Evolutionary conservation across 2,888 invertebrate genomes (phyloP).

Genomic region (Nemotelus pantherinus): DNA sequence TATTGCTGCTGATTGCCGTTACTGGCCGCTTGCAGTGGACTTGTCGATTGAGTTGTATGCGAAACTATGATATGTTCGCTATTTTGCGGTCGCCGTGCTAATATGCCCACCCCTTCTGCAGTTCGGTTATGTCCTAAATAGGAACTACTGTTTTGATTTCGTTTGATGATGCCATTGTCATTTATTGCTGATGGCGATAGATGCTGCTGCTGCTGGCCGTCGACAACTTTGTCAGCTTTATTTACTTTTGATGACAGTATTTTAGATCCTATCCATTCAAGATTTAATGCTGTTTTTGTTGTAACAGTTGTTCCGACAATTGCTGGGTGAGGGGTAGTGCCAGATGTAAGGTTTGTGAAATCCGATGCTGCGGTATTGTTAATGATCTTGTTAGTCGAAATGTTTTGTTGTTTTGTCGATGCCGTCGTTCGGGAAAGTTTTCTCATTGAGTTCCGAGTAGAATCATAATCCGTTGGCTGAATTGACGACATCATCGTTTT

Average conservation of each 20-base stretch:
- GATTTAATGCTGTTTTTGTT: slow-evolving; percentile 35
- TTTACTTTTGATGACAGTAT: slow-evolving; percentile 50
- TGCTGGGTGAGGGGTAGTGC: background rate
- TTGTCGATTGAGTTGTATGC: background rate
- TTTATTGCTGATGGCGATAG: slow-evolving; percentile 44
- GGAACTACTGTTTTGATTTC: slow-evolving; percentile 46
- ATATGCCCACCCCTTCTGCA: background rate
- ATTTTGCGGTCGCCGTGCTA: slow-evolving; percentile 2
- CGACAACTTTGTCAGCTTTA: slow-evolving; percentile 49
- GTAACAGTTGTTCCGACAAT: slow-evolving; percentile 57
- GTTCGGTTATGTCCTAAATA: slow-evolving; percentile 2
- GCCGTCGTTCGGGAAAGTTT: slow-evolving; percentile 24
- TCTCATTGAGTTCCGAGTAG: background rate
- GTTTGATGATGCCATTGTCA: slow-evolving; percentile 48
- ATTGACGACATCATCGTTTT: slow-evolving; percentile 38
- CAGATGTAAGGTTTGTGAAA: background rate
- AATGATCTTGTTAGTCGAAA: slow-evolving; percentile 6
- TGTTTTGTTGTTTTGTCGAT: slow-evolving; percentile 2
- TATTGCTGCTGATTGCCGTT: background rate
- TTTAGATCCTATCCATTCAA: slow-evolving; percentile 42
- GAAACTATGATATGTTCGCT: background rate
- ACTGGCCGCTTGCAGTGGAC: background rate
- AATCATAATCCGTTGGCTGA: background rate
- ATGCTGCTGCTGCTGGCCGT: slow-evolving; percentile 5
- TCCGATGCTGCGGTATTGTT: background rate